Base-by-base conservation (phyloP, 2,113 vertebrate species). In the Plectropomus leopardus region DNA sequence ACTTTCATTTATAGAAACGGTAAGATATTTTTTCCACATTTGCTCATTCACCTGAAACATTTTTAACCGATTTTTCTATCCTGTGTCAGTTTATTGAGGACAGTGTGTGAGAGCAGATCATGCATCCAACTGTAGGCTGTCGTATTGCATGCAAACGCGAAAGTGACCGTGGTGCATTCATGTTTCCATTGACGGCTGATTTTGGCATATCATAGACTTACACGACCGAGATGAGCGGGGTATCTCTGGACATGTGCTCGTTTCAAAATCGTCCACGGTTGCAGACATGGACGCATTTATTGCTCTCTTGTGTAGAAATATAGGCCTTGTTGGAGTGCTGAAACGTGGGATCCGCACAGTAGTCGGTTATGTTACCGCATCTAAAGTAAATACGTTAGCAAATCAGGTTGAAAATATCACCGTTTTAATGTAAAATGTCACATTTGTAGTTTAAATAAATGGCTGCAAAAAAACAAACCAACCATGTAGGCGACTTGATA, bases 1-100 rank as follows among this genome's bases (percentile, higher is more conserved):
- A 94, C 92, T 94, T 94, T 94, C 92, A 91, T 93, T 93, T 92
- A 72, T 94, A 94, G 89, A 93, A 89, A 94, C 94, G 94, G 94
- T 95, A 95, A 95, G 94, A 83, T 91, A 64, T 92, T 90, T 91
- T 92, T 93, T 92, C 77, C 86, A 80, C 86, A 89, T 92, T 92
- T 90, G 75, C 80, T 88, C 87, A 78, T 92, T 89, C 72, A 72
- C 69, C 76, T 90, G 68, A 75, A 66, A 55, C 72, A 68, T 84
- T 78, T 84, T 74, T 19, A 72, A 78, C 83, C 32, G 30, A 74
- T 65, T 50, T 86, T 71, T 60, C 36, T 53, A 58, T 51, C 55
- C 60, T 85, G 58, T 80, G 70, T 76, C 28, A 26, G 2, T 59
- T 77, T 21, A 68, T 57, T 65, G 63, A 76, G 78, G 80, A 73